Base-by-base conservation (phyloP, 1,140 invertebrate genomes). In the Aphidius gifuensis region DNA sequence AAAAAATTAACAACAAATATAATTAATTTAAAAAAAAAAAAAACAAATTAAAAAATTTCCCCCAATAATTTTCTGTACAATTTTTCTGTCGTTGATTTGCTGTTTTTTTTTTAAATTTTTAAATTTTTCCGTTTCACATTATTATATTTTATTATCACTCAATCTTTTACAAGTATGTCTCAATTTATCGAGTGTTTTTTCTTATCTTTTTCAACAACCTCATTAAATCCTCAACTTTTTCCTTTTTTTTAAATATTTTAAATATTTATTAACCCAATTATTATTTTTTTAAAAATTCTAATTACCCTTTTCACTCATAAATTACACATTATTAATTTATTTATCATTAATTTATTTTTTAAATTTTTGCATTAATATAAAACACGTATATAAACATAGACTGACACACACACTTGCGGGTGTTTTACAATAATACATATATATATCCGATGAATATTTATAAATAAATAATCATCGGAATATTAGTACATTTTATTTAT, bases 341-440 rank as follows among this genome's bases (percentile, higher is more conserved):
- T n/a, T 23, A 16, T 55, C 40, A 46, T 48, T 49, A 53, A 61
- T 51, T 47, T 32, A 8, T 66, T 65, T 64, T 62, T 45, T 65
- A 57, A 59, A 60, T 56, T 66, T 72, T 73, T 64, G 73, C 69
- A 73, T 73, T 80, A 80, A 79, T 80, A 78, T 78, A 80, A 80
- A 80, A 77, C 79, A 80, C 75, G 78, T 79, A 80, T 80, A 80
- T 80, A 80, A 80, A 80, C 76, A 80, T 78, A 80, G 75, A 79
- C 69, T 78, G 75, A 80, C 72, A 55, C 53, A 55, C 53, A 55
- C 78, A 79, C 74, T 77, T 78, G n/a, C n/a, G 74, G 71, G 73
- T 76, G 75, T 78, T 77, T 55, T 78, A 80, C 73, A 80, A 73
- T 77, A 74, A 75, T 71, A 62, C 56, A 49, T 62, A 62, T 60